Base-by-base conservation (phyloP, 2,888 invertebrate genomes). In the Rhagium mordax region DNA sequence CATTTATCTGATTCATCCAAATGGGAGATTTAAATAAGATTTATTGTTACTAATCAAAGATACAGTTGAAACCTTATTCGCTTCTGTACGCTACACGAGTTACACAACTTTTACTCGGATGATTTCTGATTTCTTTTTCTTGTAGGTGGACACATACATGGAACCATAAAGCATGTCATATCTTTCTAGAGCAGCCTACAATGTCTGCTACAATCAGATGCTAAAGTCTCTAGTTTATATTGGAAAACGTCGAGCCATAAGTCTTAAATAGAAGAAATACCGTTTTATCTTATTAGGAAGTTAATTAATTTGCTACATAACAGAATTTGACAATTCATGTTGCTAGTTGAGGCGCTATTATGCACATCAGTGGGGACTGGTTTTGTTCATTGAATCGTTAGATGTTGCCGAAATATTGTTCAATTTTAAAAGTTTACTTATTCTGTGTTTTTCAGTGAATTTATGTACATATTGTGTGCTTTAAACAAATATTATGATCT, bases 21-120 rank as follows among this genome's bases (percentile, higher is more conserved):
- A 41, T 41, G 5, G 41, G 41, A 41, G 41, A 41, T 41, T 65
- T 53, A 53, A 65, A 27, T 27, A 65, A 65, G 65, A 65, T 53
- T 65, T 65, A 53, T 18, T n/a, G 41, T 27, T 33, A 27, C 33
- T 65, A 65, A 65, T 65, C 65, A 65, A 20, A 65, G 51, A 65
- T 27, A 33, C n/a, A 20, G 16, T 65, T 20, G 29, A 33, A 8
- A 18, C 65, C 16, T 48, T 48, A 62, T 27, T 27, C 13, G 49
- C 51, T 64, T 53, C 16, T 59, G 59, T 59, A 16, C 8, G 7
- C 6, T 59, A 33, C 15, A 59, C 15, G 33, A 15, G 21, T 67
- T 47, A 67, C 24, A 61, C 18, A 57, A 47, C 41, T 57, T 57
- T 67, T 55, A 67, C 67, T 57, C n/a, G 67, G 20, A 24, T 53